Percentiles rank a stretch among this genome's conserved stretches.
These are phyloP conservation scores for Nycticryphes semicollaris DNA, from an alignment of 2,113 vertebrate species.

Conservation along the genomic window DNA sequence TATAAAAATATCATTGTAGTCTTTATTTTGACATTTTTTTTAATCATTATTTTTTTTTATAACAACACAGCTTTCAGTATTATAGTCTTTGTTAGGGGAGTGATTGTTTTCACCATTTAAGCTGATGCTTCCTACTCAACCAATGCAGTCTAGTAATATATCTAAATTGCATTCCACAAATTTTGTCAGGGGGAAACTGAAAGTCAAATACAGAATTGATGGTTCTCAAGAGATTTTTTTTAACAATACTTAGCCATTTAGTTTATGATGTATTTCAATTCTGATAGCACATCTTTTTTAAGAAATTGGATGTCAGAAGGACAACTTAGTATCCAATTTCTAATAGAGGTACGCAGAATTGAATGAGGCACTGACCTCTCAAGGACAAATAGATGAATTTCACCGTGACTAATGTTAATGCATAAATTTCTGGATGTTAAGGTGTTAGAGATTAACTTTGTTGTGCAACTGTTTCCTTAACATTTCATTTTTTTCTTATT, in stretches of 20 bases:
- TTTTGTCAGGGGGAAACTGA: background rate
- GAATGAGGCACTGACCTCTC: background rate
- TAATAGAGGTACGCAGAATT: background rate
- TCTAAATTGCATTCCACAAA: background rate
- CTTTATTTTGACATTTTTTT: background rate
- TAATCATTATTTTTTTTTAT: background rate
- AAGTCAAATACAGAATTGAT: background rate
- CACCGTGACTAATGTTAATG: background rate
- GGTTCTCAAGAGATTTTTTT: background rate
- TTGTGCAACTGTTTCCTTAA: background rate
- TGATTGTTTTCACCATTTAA: background rate
- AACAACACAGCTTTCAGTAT: background rate
- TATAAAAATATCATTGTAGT: background rate
- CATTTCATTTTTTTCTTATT: background rate
- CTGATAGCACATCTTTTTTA: background rate
- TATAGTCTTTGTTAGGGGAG: rapidly evolving
- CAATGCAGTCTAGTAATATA: background rate
- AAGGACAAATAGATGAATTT: background rate
- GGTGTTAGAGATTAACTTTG: background rate
- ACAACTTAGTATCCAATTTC: background rate
- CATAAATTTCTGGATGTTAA: background rate
- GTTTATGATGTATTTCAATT: background rate
- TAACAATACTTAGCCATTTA: background rate
- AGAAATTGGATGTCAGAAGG: background rate
- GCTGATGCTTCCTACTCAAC: background rate